These are phyloP conservation scores for Drosophila picticornis DNA, from an alignment of 2,888 invertebrate genomes.

Conservation along the genomic window DNA sequence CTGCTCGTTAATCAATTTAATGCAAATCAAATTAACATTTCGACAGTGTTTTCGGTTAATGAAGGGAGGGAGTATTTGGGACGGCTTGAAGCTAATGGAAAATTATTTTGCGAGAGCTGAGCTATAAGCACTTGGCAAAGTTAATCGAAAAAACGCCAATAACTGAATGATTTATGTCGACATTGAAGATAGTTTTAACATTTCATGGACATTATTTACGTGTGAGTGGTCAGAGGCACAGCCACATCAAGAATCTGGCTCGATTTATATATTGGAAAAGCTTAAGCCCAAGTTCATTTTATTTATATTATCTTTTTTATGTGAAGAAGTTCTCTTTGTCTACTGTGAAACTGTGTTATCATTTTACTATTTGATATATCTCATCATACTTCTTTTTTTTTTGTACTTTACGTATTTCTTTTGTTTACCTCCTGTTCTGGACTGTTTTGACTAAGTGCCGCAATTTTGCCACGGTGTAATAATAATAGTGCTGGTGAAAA, in stretches of 20 bases:
- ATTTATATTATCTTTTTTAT: too few relatives aligned
- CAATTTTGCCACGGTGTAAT: too few relatives aligned
- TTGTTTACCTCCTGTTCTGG: too few relatives aligned
- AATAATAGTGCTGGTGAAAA: too few relatives aligned
- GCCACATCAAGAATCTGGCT: background rate
- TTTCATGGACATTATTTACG: background rate
- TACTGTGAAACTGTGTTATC: too few relatives aligned
- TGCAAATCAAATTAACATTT: conserved; percentile 54
- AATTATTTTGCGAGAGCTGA: conserved; percentile 14
- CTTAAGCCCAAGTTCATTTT: background rate
- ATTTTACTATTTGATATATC: too few relatives aligned
- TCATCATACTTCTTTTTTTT: too few relatives aligned
- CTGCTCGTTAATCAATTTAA: conserved; percentile 60
- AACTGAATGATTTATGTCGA: conserved; percentile 31
- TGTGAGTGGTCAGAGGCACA: background rate
- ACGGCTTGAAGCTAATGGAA: conserved; percentile 1
- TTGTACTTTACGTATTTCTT: too few relatives aligned
- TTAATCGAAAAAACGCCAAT: conserved; percentile 3
- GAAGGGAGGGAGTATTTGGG: background rate
- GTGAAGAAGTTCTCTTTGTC: background rate
- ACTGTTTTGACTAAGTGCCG: too few relatives aligned
- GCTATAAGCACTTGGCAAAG: conserved; percentile 1
- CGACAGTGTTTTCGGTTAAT: conserved; percentile 2
- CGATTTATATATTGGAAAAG: background rate
- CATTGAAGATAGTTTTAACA: background rate